phyloP scores from a whole-genome alignment of 2,113 vertebrate species.

The Neofelis nebulosa region DNA sequence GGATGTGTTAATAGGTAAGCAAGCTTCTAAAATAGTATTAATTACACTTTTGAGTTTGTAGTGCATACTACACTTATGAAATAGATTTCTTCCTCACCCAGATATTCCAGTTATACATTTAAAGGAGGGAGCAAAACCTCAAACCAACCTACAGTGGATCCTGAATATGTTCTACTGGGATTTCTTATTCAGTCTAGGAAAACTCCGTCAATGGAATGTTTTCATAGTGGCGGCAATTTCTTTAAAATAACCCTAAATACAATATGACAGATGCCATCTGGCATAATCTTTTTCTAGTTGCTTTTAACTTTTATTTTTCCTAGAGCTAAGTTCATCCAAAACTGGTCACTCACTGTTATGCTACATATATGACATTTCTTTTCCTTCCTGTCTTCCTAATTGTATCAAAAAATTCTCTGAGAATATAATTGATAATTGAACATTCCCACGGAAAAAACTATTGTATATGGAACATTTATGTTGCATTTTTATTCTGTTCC shows the following conservation, averaged over 20 bases:
- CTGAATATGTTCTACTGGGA: constrained; percentile 75
- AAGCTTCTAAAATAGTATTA: constrained; percentile 61
- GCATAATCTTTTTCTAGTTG: constrained; percentile 88
- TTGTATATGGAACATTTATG: constrained; percentile 24
- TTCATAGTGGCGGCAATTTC: constrained; percentile 86
- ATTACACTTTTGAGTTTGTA: constrained; percentile 64
- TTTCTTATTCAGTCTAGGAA: constrained; percentile 83
- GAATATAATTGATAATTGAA: constrained; percentile 34
- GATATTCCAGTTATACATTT: constrained; percentile 14
- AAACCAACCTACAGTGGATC: constrained; percentile 67
- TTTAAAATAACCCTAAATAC: constrained; percentile 90
- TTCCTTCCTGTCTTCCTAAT: constrained; percentile 60
- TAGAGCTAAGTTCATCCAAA: constrained; percentile 85
- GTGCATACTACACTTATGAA: constrained; percentile 4
- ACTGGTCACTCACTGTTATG: constrained; percentile 82
- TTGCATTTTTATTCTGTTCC: neutral
- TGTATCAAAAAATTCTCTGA: constrained; percentile 47
- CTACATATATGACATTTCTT: constrained; percentile 69
- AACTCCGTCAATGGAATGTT: constrained; percentile 86
- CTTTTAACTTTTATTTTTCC: constrained; percentile 89
- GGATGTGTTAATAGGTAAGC: constrained; percentile 49
- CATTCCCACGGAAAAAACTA: constrained; percentile 22
- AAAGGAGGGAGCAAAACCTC: neutral
- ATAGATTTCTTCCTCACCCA: neutral
- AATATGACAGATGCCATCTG: constrained; percentile 90